Conservation (phyloP, 2,797 vertebrate species). For the Leptodactylus fallax region DNA sequence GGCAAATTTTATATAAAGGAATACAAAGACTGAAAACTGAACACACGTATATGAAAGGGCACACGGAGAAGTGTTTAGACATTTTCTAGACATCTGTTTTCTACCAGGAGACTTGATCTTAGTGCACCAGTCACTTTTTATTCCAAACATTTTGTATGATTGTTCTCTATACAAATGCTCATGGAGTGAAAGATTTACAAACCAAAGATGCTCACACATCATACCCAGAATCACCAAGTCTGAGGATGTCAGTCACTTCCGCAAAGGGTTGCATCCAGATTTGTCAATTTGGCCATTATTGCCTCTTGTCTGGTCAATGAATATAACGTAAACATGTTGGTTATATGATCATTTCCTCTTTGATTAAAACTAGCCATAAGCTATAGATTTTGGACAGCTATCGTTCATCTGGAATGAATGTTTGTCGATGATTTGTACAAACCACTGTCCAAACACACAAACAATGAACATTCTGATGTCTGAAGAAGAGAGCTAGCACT, state of each 20-base stretch:
- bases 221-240: not conserved
- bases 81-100: conserved; percentile 1
- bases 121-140: conserved; percentile 12
- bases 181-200: not conserved
- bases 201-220: not conserved
- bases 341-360: no score
- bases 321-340: not conserved
- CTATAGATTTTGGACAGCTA: no score
- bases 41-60: not conserved
- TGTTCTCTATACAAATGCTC: conserved; percentile 10
- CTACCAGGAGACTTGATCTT: conserved; percentile 27
- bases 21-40: not conserved
- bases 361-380: no score
- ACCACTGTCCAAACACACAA: no score
- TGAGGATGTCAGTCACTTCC: not conserved
- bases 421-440: no score
- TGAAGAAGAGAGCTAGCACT: no score
- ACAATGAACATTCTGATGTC: no score
- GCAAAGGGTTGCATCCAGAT: not conserved
- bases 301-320: not conserved
- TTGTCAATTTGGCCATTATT: not conserved
- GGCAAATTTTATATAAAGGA: conserved; percentile 19
- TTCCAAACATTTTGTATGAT: not conserved
- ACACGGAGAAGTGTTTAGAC: not conserved
- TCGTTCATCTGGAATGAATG: no score